A percentile compares a stretch with the other conserved stretches of the same genome.
Evolutionary conservation across 2,113 vertebrate species (phyloP).

Genomic region (Callionymus lyra): DNA sequence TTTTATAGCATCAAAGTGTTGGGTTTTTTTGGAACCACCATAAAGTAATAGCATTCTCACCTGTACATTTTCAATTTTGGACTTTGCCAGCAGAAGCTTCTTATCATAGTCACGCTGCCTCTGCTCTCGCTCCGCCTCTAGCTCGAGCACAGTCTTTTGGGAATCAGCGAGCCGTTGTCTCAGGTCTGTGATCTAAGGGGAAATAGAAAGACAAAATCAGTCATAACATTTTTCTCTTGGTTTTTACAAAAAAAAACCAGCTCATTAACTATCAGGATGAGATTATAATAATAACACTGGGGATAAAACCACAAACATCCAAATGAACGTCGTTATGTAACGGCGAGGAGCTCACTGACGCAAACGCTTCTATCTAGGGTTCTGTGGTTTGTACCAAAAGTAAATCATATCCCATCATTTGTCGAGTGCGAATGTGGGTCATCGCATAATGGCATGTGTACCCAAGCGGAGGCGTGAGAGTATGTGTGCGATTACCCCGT

Average conservation of each 20-base stretch:
- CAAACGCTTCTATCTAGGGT: constrained; percentile 41
- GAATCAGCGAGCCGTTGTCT: constrained; percentile 82
- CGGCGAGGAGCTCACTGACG: constrained; percentile 40
- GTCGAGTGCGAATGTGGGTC: constrained; percentile 29
- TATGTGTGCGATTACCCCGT: constrained; percentile 41
- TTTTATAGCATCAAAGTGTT: no score
- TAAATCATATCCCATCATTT: constrained; percentile 33
- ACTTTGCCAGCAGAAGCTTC: constrained; percentile 91
- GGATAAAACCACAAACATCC: constrained; percentile 14
- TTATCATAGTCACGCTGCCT: constrained; percentile 94
- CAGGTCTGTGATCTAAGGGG: constrained; percentile 79
- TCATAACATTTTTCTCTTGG: no score
- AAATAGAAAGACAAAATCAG: no score
- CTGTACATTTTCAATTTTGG: constrained; percentile 92
- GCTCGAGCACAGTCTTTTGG: constrained; percentile 76
- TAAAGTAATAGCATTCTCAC: constrained; percentile 34
- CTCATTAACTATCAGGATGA: no score
- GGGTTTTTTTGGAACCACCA: no score
- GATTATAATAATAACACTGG: constrained; percentile 16
- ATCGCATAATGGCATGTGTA: constrained; percentile 20
- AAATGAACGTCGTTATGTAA: constrained; percentile 29
- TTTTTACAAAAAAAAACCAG: no score
- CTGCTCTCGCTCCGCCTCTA: constrained; percentile 85
- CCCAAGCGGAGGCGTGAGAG: constrained; percentile 29
- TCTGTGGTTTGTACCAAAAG: constrained; percentile 39